phyloP scores from a whole-genome alignment of 1,140 invertebrate species.

The Elysia chlorotica region DNA sequence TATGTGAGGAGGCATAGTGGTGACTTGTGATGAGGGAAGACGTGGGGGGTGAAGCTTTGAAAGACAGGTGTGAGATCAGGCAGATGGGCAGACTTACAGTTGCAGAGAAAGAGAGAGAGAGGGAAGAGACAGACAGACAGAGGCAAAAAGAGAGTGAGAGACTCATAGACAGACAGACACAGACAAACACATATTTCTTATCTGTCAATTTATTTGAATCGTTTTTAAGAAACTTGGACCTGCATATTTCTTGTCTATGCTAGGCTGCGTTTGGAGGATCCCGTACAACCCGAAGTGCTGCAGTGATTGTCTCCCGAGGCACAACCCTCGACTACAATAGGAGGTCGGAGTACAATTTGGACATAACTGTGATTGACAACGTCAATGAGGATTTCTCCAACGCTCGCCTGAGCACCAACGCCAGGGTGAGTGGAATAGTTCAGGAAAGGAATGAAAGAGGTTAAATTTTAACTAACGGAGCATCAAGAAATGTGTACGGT shows the following conservation, averaged over 20 bases:
- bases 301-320: conserved; percentile 5
- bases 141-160: not conserved
- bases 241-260: no score
- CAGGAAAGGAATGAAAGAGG: no score
- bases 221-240: no score
- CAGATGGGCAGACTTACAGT: not conserved
- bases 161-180: not conserved
- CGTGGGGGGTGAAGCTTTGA: conserved; percentile 20
- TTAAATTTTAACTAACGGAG: no score
- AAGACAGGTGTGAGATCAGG: not conserved
- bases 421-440: conserved; percentile 5
- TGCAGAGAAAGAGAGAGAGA: not conserved
- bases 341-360: conserved; percentile 27
- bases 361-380: conserved; percentile 35
- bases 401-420: not conserved
- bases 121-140: not conserved
- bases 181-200: no score
- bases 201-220: no score
- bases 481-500: no score
- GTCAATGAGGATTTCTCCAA: conserved; percentile 5
- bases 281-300: no score
- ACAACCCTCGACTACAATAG: conserved; percentile 36
- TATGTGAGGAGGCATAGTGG: not conserved
- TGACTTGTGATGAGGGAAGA: not conserved
- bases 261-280: no score